Evolutionary conservation across 1,140 invertebrate species (phyloP).

Genomic region (Apis mellifera): DNA sequence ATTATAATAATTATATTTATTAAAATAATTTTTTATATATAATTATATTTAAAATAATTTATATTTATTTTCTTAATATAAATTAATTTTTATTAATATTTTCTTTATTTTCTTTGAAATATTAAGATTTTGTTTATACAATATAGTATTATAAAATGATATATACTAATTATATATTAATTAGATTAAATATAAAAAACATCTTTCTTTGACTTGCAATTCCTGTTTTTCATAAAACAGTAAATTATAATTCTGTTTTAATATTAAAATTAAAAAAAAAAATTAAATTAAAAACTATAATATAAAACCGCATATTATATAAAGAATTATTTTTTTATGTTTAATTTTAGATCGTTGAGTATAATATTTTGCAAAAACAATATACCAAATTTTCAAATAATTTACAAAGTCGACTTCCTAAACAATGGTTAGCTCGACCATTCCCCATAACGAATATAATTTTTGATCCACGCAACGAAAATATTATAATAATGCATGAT

Average conservation of each 20-base stretch:
- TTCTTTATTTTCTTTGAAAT: background rate
- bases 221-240: background rate
- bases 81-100: too few species aligned
- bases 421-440: slow-evolving; percentile 78
- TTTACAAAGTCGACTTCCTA: slow-evolving; percentile 78
- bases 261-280: too few species aligned
- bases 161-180: background rate
- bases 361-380: slow-evolving; percentile 82
- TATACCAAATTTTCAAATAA: slow-evolving; percentile 83
- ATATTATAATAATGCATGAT: slow-evolving; percentile 85
- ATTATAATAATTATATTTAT: slow-evolving; percentile 5
- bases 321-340: background rate
- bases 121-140: slow-evolving; percentile 16
- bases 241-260: slow-evolving; percentile 1
- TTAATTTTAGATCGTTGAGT: slow-evolving; percentile 85
- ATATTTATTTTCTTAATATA: too few species aligned
- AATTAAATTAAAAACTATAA: slow-evolving; percentile 31
- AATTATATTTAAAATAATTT: background rate
- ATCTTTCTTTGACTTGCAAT: slow-evolving; percentile 1
- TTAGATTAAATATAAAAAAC: slow-evolving; percentile 6
- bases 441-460: slow-evolving; percentile 82
- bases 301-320: slow-evolving; percentile 26
- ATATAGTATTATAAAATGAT: slow-evolving; percentile 6
- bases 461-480: slow-evolving; percentile 82
- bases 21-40: slow-evolving; percentile 17